Evolutionary conservation across 2,113 vertebrate species (phyloP).

Genomic region (Perca schrenkii): DNA sequence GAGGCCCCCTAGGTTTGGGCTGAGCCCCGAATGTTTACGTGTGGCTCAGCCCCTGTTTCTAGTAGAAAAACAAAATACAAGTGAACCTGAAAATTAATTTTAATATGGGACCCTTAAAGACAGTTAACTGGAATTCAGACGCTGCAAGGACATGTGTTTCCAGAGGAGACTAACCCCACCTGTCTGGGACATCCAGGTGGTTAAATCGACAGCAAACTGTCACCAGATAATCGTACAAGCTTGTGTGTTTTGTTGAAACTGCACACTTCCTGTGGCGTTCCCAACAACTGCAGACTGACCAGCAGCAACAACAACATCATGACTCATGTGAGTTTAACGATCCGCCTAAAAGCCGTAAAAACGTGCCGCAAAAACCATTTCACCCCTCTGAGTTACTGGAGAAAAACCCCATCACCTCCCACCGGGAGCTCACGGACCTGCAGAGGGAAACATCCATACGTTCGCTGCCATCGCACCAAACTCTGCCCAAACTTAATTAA

Average conservation of each 20-base stretch:
- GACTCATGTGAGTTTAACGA: constrained; percentile 46
- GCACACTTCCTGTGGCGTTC: constrained; percentile 1
- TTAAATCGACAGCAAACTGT: neutral
- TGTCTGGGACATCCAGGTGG: neutral
- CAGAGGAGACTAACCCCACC: neutral
- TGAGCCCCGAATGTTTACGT: no score
- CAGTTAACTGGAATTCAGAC: neutral
- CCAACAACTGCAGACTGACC: no score
- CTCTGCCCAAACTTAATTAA: neutral
- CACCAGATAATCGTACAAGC: no score
- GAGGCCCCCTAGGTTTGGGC: no score
- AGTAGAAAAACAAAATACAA: no score
- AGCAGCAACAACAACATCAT: constrained; percentile 3
- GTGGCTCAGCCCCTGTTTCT: no score
- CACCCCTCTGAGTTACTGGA: constrained; percentile 9
- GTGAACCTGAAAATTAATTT: no score
- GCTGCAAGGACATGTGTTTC: neutral
- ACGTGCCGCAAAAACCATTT: neutral
- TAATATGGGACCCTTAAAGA: neutral
- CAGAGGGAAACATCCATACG: neutral
- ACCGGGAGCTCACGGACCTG: neutral
- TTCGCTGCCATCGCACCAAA: neutral
- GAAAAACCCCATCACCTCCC: neutral
- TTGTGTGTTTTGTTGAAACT: neutral
- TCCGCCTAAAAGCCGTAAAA: constrained; percentile 42